Conservation (phyloP, 1,140 invertebrate species). For the Cotesia glomerata region DNA sequence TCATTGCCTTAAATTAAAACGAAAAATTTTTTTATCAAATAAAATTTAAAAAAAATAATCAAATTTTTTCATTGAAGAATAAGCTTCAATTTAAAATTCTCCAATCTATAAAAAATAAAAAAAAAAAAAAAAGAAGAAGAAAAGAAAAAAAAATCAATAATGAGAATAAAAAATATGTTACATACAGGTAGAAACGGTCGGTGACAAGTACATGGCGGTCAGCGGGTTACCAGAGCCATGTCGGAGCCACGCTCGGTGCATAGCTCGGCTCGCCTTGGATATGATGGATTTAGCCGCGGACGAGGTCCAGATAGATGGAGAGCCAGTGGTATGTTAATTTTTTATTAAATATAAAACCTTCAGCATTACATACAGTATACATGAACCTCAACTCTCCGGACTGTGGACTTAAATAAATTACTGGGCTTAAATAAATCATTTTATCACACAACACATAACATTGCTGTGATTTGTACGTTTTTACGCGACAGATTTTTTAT, state of each 20-base stretch:
- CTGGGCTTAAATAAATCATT: not conserved
- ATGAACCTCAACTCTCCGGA: no score
- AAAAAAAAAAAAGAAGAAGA: no score
- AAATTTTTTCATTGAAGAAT: no score
- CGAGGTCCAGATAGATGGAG: constrained; percentile 84
- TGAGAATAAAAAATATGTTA: not conserved
- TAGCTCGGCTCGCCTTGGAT: constrained; percentile 89
- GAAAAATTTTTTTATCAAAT: no score
- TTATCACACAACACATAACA: constrained; percentile 1
- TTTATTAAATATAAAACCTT: not conserved
- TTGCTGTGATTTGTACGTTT: not conserved
- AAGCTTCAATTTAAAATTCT: no score
- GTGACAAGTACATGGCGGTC: constrained; percentile 99
- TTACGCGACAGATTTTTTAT: not conserved
- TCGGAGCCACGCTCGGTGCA: constrained; percentile 89
- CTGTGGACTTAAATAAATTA: not conserved
- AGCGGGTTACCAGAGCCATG: constrained; percentile 94
- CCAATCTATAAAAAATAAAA: no score
- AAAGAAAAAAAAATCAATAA: no score
- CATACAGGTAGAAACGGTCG: constrained; percentile 95
- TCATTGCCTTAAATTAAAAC: no score
- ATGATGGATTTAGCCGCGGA: constrained; percentile 91
- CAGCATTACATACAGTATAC: not conserved
- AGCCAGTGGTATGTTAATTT: constrained; percentile 73
- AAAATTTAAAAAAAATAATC: no score